Evolutionary conservation across 2,888 invertebrate genomes (phyloP).

Genomic region (Dexiosoma caninum): DNA sequence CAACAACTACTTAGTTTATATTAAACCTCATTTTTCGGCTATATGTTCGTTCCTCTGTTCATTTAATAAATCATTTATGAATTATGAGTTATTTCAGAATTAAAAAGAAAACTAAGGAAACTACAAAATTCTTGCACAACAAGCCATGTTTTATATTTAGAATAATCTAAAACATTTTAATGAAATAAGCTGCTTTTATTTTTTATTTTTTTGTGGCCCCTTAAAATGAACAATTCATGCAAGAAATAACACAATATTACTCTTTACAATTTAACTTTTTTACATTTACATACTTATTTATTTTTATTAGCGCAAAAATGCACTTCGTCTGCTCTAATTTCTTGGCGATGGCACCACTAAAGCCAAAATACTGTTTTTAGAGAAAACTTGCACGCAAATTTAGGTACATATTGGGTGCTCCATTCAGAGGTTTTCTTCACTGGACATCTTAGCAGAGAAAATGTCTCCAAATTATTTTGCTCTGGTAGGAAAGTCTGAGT

Average conservation of each 20-base stretch:
- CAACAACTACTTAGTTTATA: not conserved
- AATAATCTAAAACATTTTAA: not conserved
- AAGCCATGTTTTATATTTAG: not conserved
- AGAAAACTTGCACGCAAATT: not conserved
- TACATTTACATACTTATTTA: not conserved
- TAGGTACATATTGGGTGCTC: too few species aligned
- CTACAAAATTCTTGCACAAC: not conserved
- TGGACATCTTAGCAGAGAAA: too few species aligned
- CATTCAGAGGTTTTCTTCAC: not conserved
- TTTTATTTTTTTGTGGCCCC: not conserved
- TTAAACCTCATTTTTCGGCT: not conserved
- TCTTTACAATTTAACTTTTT: not conserved
- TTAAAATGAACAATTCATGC: not conserved
- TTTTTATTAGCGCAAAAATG: not conserved
- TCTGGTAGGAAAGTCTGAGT: too few species aligned
- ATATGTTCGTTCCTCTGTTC: constrained; percentile 18
- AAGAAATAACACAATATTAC: not conserved
- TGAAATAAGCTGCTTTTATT: not conserved
- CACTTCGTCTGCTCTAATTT: constrained; percentile 37
- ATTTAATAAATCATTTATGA: constrained; percentile 73
- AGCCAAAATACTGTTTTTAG: not conserved
- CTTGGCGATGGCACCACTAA: not conserved
- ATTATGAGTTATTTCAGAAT: constrained; percentile 70
- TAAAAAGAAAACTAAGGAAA: not conserved
- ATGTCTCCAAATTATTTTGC: too few species aligned